Evolutionary conservation across 2,888 invertebrate genomes (phyloP).

Genomic region (Cheiracanthium punctorium): DNA sequence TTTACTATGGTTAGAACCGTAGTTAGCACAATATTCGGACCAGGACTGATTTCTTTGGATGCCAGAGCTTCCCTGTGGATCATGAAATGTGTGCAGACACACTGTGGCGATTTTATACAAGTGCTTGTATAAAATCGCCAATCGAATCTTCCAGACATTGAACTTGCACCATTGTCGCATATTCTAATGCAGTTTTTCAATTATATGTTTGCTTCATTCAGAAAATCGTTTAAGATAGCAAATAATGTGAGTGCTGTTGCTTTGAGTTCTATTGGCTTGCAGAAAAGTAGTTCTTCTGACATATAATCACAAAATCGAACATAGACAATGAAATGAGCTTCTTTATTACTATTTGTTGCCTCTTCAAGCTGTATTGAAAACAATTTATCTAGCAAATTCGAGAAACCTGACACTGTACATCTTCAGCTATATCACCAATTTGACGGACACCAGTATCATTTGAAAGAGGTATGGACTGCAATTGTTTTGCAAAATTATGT

Average conservation of each 20-base stretch:
- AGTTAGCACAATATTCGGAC: no score
- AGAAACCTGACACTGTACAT: conserved; percentile 38
- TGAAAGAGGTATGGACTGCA: conserved; percentile 29
- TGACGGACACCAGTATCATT: conserved; percentile 39
- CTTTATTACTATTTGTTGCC: conserved; percentile 37
- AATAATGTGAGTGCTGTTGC: conserved; percentile 30
- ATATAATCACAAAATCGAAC: conserved; percentile 33
- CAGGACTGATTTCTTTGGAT: no score
- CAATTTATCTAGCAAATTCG: conserved; percentile 1
- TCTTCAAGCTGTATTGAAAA: conserved; percentile 22
- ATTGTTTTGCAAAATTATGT: conserved; percentile 15
- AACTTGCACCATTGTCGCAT: conserved; percentile 52
- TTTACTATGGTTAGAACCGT: background rate
- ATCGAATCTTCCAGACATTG: no score
- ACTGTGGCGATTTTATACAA: no score
- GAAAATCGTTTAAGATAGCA: conserved; percentile 34
- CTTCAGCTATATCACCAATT: conserved; percentile 39
- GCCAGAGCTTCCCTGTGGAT: no score
- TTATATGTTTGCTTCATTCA: conserved; percentile 45
- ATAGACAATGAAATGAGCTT: conserved; percentile 32
- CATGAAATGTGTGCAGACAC: background rate
- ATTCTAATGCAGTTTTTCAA: conserved; percentile 55
- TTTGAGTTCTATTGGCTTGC: conserved; percentile 33
- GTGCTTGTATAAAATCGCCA: no score
- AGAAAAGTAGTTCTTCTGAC: conserved; percentile 38